phyloP scores from a whole-genome alignment of 2,113 vertebrate genomes.

The Nettapus auritus region DNA sequence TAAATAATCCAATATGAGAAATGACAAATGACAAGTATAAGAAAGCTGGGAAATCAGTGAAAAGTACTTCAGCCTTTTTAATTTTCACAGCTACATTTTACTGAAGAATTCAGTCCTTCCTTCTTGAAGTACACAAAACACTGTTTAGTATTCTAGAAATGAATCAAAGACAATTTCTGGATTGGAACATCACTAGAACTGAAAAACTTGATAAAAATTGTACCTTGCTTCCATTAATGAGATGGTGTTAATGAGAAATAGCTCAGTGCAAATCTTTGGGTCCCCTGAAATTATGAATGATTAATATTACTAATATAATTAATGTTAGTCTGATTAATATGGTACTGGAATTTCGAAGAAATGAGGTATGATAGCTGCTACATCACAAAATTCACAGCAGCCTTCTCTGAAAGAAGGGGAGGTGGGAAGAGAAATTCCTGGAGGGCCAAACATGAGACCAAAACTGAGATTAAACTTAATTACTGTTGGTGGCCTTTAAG shows the following conservation, averaged over 20 bases:
- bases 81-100: neutral
- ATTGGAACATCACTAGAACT: neutral
- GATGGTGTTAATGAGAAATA: neutral
- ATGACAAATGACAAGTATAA: neutral
- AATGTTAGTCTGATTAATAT: neutral
- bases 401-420: neutral
- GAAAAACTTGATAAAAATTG: neutral
- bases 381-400: neutral
- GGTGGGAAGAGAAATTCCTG: neutral
- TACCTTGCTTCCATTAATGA: neutral
- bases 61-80: slow-evolving; percentile 28
- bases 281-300: neutral
- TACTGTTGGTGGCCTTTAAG: neutral
- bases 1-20: neutral
- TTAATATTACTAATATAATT: neutral
- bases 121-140: neutral
- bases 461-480: neutral
- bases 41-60: neutral
- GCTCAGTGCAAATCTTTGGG: neutral
- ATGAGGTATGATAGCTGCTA: neutral
- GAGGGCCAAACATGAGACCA: neutral
- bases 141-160: neutral
- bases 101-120: neutral
- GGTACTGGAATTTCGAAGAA: neutral
- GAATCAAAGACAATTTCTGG: neutral